Percentiles rank a stretch among this genome's conserved stretches.
Evolutionary conservation across 2,888 invertebrate genomes (phyloP).

Genomic region (Siphlonurus alternatus): DNA sequence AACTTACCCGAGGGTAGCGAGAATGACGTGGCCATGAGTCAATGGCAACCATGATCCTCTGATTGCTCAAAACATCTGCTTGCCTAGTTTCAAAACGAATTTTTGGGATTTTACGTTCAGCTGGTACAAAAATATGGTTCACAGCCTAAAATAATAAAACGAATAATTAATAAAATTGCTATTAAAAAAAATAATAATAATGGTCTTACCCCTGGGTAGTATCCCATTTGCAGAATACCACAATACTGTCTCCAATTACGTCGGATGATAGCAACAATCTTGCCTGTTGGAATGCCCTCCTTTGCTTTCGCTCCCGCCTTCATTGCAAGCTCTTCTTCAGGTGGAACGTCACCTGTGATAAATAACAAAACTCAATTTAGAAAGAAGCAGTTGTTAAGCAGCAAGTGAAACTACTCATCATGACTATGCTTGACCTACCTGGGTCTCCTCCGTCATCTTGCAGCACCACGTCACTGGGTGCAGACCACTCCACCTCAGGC

Average conservation of each 20-base stretch:
- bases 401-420: too few species aligned
- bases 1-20: conserved; percentile 59
- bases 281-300: conserved; percentile 43
- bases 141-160: conserved; percentile 1
- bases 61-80: conserved; percentile 56
- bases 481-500: conserved; percentile 77
- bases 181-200: conserved; percentile 24
- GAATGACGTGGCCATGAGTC: conserved; percentile 94
- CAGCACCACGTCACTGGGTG: conserved; percentile 69
- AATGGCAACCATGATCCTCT: conserved; percentile 86
- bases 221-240: conserved; percentile 67
- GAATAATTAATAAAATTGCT: background rate
- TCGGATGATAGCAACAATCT: conserved; percentile 84
- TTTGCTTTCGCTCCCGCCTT: conserved; percentile 17
- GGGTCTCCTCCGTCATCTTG: conserved; percentile 58
- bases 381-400: conserved; percentile 1
- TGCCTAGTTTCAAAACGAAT: conserved; percentile 92
- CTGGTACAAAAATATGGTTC: conserved; percentile 62
- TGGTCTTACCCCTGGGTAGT: conserved; percentile 20
- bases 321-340: conserved; percentile 15
- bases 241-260: conserved; percentile 97
- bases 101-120: conserved; percentile 85
- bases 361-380: too few species aligned
- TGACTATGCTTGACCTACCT: conserved; percentile 30
- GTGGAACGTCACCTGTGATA: conserved; percentile 12